Evolutionary conservation across 2,113 vertebrate genomes (phyloP).

Genomic region (Alaudala cheleensis): DNA sequence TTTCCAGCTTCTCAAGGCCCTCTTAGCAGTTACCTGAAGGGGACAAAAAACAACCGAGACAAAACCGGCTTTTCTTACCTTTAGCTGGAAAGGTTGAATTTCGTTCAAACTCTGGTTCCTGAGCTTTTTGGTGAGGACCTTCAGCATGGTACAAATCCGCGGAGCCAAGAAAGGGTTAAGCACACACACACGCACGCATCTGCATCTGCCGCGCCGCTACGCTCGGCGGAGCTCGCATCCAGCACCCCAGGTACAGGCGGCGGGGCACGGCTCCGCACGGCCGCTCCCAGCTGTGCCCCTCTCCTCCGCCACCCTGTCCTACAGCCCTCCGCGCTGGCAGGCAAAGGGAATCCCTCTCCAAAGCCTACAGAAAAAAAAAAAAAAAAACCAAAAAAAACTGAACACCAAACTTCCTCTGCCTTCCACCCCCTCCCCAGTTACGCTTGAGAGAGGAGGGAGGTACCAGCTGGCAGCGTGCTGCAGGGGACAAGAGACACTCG

Average conservation of each 20-base stretch:
- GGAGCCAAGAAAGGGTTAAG: conserved; percentile 54
- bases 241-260: background rate
- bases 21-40: background rate
- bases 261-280: background rate
- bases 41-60: background rate
- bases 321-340: background rate
- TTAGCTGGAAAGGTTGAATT: conserved; percentile 88
- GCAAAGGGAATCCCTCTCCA: background rate
- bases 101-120: conserved; percentile 88
- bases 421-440: background rate
- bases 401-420: conserved; percentile 13
- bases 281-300: background rate
- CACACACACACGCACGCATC: conserved; percentile 2
- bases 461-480: background rate
- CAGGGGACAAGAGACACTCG: background rate
- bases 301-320: background rate
- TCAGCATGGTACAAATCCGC: conserved; percentile 79
- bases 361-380: background rate
- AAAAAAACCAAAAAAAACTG: background rate
- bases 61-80: conserved; percentile 73
- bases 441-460: background rate
- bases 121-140: conserved; percentile 89
- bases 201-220: conserved; percentile 1
- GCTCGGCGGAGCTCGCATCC: background rate
- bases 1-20: background rate